Percentiles rank a stretch among this genome's conserved stretches.
phyloP scores from a whole-genome alignment of 1,140 invertebrate species.

The Drosophila sucinea region DNA sequence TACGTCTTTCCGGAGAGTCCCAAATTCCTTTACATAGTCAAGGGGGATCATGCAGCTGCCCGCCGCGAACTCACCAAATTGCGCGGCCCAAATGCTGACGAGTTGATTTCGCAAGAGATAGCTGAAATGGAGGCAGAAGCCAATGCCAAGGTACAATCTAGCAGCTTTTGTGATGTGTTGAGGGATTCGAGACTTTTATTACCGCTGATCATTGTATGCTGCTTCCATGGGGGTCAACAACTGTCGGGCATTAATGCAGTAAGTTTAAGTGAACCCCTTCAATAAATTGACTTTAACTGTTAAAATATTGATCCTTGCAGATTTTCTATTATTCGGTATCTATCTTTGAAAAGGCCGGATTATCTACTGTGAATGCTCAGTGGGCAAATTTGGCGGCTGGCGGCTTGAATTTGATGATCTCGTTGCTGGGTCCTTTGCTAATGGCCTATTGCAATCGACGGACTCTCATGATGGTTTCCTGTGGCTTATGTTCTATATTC shows the following conservation, averaged over 20 bases:
- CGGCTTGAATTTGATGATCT: slow-evolving; percentile 87
- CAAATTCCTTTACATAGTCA: slow-evolving; percentile 91
- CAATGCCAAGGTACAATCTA: slow-evolving; percentile 78
- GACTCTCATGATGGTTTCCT: slow-evolving; percentile 85
- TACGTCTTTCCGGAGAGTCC: slow-evolving; percentile 92
- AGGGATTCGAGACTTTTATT: slow-evolving; percentile 85
- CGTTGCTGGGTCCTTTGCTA: slow-evolving; percentile 85
- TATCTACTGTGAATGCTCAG: slow-evolving; percentile 84
- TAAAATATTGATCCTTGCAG: slow-evolving; percentile 73
- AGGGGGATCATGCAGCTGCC: slow-evolving; percentile 86
- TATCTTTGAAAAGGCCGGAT: slow-evolving; percentile 87
- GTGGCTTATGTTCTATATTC: slow-evolving; percentile 83
- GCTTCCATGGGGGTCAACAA: slow-evolving; percentile 92
- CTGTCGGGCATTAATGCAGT: slow-evolving; percentile 94
- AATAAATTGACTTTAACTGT: not conserved
- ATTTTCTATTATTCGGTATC: slow-evolving; percentile 90
- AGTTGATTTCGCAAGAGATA: slow-evolving; percentile 84
- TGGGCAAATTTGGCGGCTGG: slow-evolving; percentile 89
- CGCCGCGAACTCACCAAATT: slow-evolving; percentile 77
- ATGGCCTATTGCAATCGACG: slow-evolving; percentile 85
- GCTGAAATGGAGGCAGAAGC: slow-evolving; percentile 80
- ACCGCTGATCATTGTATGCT: slow-evolving; percentile 88
- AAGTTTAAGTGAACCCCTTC: slow-evolving; percentile 65
- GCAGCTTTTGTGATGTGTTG: slow-evolving; percentile 85
- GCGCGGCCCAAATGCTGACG: slow-evolving; percentile 59